Evolutionary conservation across 92 coral and sea anemone species (phyloP).

Genomic region (Phenganax marumi): DNA sequence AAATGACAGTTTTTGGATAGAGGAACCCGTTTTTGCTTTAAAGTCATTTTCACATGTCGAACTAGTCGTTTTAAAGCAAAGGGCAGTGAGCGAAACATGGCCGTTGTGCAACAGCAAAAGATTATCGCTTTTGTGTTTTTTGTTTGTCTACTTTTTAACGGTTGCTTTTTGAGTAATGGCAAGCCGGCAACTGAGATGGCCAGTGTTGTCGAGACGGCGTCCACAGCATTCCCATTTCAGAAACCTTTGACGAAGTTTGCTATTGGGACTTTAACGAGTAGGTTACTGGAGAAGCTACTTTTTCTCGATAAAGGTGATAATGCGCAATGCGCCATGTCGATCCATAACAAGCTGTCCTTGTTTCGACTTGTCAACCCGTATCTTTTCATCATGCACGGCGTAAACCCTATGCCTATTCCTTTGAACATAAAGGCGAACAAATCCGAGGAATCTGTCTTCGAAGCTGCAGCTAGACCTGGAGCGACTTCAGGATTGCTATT

Average conservation of each 20-base stretch:
- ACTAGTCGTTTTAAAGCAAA: too few relatives aligned
- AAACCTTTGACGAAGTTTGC: slow-evolving; percentile 41
- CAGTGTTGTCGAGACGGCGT: neutral
- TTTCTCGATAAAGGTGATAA: slow-evolving; percentile 30
- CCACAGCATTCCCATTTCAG: slow-evolving; percentile 44
- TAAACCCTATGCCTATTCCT: slow-evolving; percentile 30
- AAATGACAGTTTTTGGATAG: too few relatives aligned
- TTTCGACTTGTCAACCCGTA: slow-evolving; percentile 41
- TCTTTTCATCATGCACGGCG: slow-evolving; percentile 46
- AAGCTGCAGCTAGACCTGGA: slow-evolving; percentile 29
- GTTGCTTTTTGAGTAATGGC: slow-evolving; percentile 25
- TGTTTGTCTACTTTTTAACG: slow-evolving; percentile 36
- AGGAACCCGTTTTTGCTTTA: too few relatives aligned
- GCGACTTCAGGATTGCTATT: slow-evolving; percentile 47
- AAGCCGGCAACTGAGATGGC: slow-evolving; percentile 22
- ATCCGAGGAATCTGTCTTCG: slow-evolving; percentile 27
- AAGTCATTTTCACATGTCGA: too few relatives aligned
- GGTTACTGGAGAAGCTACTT: slow-evolving; percentile 34
- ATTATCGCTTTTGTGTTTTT: slow-evolving; percentile 10
- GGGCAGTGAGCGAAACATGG: too few relatives aligned
- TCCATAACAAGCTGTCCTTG: slow-evolving; percentile 20
- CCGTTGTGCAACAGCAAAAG: too few relatives aligned
- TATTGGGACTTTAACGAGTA: slow-evolving; percentile 40
- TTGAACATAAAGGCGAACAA: slow-evolving; percentile 23
- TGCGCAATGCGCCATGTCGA: slow-evolving; percentile 40